Percentiles rank a stretch among this genome's conserved stretches.
Evolutionary conservation across 1,140 invertebrate species (phyloP).

Genomic region (Plodia interpunctella): DNA sequence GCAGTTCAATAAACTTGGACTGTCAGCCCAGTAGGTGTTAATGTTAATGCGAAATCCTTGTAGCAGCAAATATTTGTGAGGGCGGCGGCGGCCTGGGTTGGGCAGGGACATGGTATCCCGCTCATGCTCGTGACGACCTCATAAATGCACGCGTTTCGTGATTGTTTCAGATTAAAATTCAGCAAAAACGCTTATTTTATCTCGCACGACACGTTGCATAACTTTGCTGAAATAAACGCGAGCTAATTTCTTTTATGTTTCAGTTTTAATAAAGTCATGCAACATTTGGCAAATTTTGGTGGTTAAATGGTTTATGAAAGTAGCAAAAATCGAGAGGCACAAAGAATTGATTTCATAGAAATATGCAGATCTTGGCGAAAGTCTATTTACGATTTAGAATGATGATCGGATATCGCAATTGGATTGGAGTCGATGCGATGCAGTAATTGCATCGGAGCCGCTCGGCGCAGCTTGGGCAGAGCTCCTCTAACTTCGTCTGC

Average conservation of each 20-base stretch:
- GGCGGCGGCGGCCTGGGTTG: slow-evolving; percentile 22
- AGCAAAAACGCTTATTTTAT: background rate
- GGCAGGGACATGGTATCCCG: slow-evolving; percentile 8
- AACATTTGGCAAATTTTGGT: background rate
- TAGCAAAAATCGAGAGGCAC: background rate
- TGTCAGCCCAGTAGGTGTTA: slow-evolving; percentile 26
- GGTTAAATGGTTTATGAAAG: slow-evolving; percentile 9
- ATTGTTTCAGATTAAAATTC: background rate
- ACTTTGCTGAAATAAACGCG: background rate
- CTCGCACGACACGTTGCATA: background rate
- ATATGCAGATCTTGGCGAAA: slow-evolving; percentile 7
- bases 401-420: slow-evolving; percentile 17
- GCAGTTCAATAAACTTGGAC: slow-evolving; percentile 30
- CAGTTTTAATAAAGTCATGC: background rate
- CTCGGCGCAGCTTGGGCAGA: slow-evolving; percentile 13
- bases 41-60: slow-evolving; percentile 41
- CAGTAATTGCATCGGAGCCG: slow-evolving; percentile 27
- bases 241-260: slow-evolving; percentile 1
- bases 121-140: background rate
- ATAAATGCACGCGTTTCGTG: slow-evolving; percentile 2
- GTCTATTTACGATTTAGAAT: background rate
- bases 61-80: slow-evolving; percentile 37
- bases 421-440: background rate
- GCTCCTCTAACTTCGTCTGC: slow-evolving; percentile 1
- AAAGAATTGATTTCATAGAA: background rate